Percentiles rank a stretch among this genome's conserved stretches.
These are phyloP conservation scores for Phataginus tricuspis DNA, from an alignment of 2,797 vertebrate species.

Conservation along the genomic window DNA sequence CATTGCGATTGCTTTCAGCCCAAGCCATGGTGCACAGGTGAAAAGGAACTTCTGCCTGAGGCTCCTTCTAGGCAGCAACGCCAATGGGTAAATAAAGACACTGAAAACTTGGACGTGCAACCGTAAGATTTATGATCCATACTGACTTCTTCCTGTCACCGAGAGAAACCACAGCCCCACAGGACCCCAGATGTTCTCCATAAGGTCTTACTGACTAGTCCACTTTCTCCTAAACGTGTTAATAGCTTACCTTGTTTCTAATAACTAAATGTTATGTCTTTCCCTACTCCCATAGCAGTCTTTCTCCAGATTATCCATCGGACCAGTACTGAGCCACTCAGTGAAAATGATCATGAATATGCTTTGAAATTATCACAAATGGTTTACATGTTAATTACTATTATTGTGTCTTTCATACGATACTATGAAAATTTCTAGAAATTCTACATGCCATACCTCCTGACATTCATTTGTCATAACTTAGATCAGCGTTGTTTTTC, in stretches of 20 bases:
- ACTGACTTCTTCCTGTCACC: slow-evolving; percentile 8
- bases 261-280: neutral
- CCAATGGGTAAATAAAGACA: neutral
- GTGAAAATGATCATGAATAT: neutral
- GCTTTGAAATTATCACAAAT: neutral
- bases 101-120: neutral
- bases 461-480: neutral
- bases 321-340: neutral
- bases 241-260: slow-evolving; percentile 26
- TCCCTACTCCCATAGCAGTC: neutral
- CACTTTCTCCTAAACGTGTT: slow-evolving; percentile 9
- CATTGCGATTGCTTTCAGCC: neutral
- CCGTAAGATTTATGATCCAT: neutral
- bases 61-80: neutral
- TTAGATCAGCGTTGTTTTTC: neutral
- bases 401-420: neutral
- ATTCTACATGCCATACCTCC: neutral
- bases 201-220: neutral
- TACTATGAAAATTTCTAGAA: neutral
- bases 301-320: neutral
- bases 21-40: neutral
- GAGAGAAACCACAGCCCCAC: slow-evolving; percentile 2
- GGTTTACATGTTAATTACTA: neutral
- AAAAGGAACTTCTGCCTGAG: neutral
- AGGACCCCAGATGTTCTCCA: neutral